phyloP scores from a whole-genome alignment of 2,888 invertebrate species.

The Chesias legatella region DNA sequence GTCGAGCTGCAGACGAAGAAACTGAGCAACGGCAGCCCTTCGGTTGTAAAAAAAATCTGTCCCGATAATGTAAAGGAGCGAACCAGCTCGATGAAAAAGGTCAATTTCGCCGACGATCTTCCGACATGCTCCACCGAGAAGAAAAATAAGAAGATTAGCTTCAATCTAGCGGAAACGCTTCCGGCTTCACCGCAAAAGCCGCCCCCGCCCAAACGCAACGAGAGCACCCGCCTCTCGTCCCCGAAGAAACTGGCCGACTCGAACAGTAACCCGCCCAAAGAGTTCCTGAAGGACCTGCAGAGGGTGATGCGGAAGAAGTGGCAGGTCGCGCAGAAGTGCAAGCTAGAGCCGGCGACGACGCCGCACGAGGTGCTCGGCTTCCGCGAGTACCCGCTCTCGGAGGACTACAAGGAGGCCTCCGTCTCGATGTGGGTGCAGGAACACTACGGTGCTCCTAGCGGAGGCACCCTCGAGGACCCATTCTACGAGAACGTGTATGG shows the following conservation, averaged over 20 bases:
- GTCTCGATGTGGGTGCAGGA: constrained; percentile 95
- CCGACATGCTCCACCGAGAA: constrained; percentile 69
- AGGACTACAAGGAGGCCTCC: constrained; percentile 88
- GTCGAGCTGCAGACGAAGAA: constrained; percentile 80
- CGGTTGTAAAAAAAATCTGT: constrained; percentile 51
- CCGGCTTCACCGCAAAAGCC: constrained; percentile 85
- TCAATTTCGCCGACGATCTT: constrained; percentile 82
- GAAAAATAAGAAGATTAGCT: constrained; percentile 84
- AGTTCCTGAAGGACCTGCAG: constrained; percentile 93
- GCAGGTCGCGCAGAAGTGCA: constrained; percentile 96
- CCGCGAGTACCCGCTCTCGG: constrained; percentile 87
- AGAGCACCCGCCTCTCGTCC: constrained; percentile 86
- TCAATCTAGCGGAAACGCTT: constrained; percentile 76
- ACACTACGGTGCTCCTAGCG: constrained; percentile 89
- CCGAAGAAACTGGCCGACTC: constrained; percentile 88
- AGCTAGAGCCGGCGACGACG: constrained; percentile 91
- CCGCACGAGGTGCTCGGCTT: constrained; percentile 96
- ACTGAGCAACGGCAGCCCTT: constrained; percentile 58
- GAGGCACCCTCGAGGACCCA: constrained; percentile 80
- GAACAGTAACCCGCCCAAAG: constrained; percentile 87
- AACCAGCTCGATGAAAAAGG: constrained; percentile 73
- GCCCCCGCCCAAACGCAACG: constrained; percentile 87
- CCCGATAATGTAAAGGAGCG: constrained; percentile 69
- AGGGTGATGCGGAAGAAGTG: constrained; percentile 96
- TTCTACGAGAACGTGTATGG: constrained; percentile 87